These are phyloP conservation scores for Neofelis nebulosa DNA, from an alignment of 2,113 vertebrate species.

Conservation along the genomic window DNA sequence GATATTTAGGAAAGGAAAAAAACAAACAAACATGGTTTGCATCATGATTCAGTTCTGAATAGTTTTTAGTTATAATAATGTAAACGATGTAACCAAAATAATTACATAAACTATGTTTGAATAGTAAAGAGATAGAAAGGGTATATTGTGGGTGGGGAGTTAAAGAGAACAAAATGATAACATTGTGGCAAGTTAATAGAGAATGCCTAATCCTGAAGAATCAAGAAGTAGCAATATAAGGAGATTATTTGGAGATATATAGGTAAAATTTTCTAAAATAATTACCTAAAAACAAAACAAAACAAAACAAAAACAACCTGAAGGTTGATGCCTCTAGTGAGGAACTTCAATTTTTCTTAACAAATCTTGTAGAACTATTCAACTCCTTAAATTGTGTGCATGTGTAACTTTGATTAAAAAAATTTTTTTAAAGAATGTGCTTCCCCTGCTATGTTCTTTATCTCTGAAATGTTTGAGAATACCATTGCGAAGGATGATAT, in stretches of 20 bases:
- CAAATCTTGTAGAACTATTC: neutral
- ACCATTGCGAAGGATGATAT: neutral
- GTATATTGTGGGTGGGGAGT: neutral
- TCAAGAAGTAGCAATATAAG: neutral
- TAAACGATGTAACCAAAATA: neutral
- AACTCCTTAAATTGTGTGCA: neutral
- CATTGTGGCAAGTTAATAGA: neutral
- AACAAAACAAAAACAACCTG: neutral
- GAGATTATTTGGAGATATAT: constrained; percentile 1
- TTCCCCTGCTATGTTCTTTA: neutral
- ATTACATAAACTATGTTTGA: neutral
- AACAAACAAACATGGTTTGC: neutral
- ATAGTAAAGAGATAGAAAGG: neutral
- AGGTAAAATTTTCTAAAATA: neutral
- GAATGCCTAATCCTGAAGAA: constrained; percentile 1
- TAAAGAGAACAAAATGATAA: neutral
- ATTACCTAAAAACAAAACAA: neutral
- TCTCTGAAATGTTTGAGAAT: neutral
- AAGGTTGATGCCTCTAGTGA: neutral
- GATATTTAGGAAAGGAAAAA: constrained; percentile 3
- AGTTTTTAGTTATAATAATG: constrained; percentile 2
- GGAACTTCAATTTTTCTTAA: constrained; percentile 27
- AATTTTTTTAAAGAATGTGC: neutral
- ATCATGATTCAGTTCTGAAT: neutral
- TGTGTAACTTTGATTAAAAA: neutral